phyloP scores from a whole-genome alignment of 2,797 vertebrate species.

The Siniperca scherzeri region DNA sequence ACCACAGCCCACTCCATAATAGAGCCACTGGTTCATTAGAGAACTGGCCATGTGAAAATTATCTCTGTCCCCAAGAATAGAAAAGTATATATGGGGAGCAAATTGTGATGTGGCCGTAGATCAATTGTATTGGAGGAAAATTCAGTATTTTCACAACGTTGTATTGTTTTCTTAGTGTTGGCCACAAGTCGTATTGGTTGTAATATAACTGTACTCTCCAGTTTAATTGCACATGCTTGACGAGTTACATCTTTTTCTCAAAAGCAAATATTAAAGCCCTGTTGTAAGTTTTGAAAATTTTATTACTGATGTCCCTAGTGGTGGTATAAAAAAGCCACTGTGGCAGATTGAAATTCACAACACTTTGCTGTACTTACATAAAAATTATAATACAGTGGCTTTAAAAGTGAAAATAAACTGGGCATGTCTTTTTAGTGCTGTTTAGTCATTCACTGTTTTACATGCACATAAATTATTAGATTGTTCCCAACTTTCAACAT shows the following conservation, averaged over 20 bases:
- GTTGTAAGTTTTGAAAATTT: background rate
- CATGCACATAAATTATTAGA: background rate
- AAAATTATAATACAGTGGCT: background rate
- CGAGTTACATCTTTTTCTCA: background rate
- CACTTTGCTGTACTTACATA: background rate
- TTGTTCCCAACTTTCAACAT: too few relatives aligned
- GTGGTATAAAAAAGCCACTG: background rate
- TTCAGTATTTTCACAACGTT: background rate
- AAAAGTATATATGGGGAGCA: background rate
- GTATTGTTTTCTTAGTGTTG: background rate
- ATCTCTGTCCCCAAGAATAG: slow-evolving; percentile 1
- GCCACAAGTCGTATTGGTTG: background rate
- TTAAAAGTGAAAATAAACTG: background rate
- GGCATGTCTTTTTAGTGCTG: background rate
- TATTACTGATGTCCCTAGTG: background rate
- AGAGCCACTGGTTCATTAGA: background rate
- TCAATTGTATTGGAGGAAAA: background rate
- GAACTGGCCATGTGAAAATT: slow-evolving; percentile 1
- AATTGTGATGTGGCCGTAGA: background rate
- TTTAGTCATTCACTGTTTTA: background rate
- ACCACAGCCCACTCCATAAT: background rate
- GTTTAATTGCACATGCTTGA: background rate
- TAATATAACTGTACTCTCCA: background rate
- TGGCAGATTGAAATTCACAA: background rate
- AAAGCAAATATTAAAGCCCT: background rate